Conservation (phyloP, 2,113 vertebrate genomes). For the Silurus glanis region DNA sequence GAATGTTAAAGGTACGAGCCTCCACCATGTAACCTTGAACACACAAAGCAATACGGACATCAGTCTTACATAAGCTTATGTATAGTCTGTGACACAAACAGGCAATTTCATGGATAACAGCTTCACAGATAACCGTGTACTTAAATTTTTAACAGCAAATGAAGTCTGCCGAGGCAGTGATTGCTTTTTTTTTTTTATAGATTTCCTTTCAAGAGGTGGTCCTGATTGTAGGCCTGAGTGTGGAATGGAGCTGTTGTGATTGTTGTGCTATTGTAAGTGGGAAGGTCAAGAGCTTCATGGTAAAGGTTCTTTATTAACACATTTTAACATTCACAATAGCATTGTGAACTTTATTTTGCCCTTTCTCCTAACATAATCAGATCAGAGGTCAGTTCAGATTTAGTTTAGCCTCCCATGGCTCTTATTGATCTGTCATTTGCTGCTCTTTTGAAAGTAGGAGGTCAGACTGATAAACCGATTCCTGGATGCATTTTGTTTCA, state of each 20-base stretch:
- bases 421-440: background rate
- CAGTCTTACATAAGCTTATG: background rate
- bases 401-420: background rate
- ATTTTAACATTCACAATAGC: slow-evolving; percentile 1
- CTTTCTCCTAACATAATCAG: background rate
- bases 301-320: background rate
- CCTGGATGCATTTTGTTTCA: background rate
- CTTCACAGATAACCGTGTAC: background rate
- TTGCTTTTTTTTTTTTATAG: background rate
- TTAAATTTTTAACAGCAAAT: background rate
- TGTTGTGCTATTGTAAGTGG: background rate
- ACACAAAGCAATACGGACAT: background rate
- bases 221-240: background rate
- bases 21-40: background rate
- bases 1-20: background rate
- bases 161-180: background rate
- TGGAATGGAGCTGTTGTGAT: background rate
- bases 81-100: background rate
- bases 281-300: background rate
- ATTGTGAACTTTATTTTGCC: background rate
- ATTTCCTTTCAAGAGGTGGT: background rate
- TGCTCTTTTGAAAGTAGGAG: background rate
- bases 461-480: background rate
- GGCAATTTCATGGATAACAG: background rate
- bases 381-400: background rate